Conservation (phyloP, 2,113 vertebrate genomes). For the Oreocharis arfaki region DNA sequence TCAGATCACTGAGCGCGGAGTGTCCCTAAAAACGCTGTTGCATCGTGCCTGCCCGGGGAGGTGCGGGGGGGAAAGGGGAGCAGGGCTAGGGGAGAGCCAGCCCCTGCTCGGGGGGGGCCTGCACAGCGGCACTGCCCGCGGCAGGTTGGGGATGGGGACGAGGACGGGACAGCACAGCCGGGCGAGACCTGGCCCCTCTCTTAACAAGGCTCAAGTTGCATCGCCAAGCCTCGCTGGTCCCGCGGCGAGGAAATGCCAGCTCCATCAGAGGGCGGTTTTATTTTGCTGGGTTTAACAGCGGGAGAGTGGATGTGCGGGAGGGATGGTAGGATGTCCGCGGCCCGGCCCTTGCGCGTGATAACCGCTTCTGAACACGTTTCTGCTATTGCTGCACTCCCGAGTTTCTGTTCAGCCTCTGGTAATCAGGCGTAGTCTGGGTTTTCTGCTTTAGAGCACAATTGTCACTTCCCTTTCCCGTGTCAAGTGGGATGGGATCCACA, state of each 20-base stretch:
- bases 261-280: not conserved
- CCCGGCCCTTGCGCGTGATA: not conserved
- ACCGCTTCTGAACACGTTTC: not conserved
- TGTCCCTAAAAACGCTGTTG: constrained; percentile 55
- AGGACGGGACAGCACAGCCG: not conserved
- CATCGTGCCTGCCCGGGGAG: not conserved
- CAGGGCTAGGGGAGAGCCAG: not conserved
- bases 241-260: not conserved
- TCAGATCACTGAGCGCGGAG: constrained; percentile 49
- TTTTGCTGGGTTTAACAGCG: not conserved
- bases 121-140: not conserved
- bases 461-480: not conserved
- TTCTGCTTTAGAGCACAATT: constrained; percentile 27
- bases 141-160: not conserved
- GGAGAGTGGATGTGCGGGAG: not conserved
- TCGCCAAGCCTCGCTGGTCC: not conserved
- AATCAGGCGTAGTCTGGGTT: constrained; percentile 1
- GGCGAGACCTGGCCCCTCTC: not conserved
- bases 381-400: too few relatives aligned
- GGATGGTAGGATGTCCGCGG: not conserved
- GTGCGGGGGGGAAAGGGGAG: rapidly evolving
- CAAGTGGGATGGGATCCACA: not conserved
- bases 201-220: not conserved
- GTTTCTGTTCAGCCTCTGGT: not conserved
- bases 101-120: rapidly evolving